Evolutionary conservation across 1,140 invertebrate species (phyloP).

Genomic region (Homalodisca vitripennis): DNA sequence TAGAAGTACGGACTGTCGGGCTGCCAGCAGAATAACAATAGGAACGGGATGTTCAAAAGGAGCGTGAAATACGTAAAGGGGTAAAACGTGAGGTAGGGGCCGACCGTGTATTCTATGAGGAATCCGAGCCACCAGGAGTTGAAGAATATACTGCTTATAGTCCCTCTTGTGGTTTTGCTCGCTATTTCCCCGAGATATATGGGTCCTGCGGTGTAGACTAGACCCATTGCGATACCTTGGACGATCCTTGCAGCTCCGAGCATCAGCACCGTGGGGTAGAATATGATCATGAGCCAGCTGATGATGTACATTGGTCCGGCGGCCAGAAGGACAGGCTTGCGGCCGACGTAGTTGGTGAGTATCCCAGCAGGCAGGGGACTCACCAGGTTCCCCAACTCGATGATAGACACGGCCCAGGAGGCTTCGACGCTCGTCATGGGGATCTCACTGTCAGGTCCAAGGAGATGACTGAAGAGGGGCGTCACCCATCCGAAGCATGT

Average conservation of each 20-base stretch:
- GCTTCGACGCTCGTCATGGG: conserved; percentile 56
- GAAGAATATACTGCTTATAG: conserved; percentile 65
- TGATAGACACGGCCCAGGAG: conserved; percentile 32
- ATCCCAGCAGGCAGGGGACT: conserved; percentile 41
- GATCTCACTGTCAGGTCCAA: conserved; percentile 50
- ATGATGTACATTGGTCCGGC: conserved; percentile 54
- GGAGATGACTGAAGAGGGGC: conserved; percentile 55
- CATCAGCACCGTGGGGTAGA: background rate
- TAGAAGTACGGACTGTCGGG: conserved; percentile 80
- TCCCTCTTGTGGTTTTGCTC: conserved; percentile 58
- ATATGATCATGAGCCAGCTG: conserved; percentile 54
- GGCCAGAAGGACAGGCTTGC: conserved; percentile 69
- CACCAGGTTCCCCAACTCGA: conserved; percentile 38
- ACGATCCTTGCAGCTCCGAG: conserved; percentile 35
- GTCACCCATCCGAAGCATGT: conserved; percentile 56
- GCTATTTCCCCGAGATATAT: conserved; percentile 66
- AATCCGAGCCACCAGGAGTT: conserved; percentile 71
- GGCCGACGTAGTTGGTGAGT: conserved; percentile 70
- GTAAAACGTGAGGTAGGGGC: conserved; percentile 67
- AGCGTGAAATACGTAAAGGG: conserved; percentile 63
- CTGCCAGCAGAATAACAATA: conserved; percentile 66
- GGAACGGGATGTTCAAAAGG: conserved; percentile 59
- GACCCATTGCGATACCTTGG: conserved; percentile 62
- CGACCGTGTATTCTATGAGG: conserved; percentile 70
- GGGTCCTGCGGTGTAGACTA: conserved; percentile 53